Evolutionary conservation across 2,888 invertebrate species (phyloP).

Genomic region (Gibbula magus): DNA sequence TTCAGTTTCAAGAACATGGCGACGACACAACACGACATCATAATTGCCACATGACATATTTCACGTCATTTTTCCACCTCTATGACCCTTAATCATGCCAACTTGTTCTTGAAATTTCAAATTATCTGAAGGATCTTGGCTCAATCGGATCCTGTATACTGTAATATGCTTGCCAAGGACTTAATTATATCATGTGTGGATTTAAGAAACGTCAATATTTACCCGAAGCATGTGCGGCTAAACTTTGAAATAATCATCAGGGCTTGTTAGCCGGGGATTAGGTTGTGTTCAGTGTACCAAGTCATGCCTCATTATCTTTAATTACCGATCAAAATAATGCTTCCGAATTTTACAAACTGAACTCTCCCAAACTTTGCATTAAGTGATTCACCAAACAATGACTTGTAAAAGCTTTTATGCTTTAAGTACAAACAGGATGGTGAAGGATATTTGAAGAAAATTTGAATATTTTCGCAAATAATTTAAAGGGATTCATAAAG

Average conservation of each 20-base stretch:
- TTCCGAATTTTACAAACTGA: too few relatives aligned
- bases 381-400: too few relatives aligned
- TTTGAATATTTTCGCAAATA: too few relatives aligned
- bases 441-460: too few relatives aligned
- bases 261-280: too few relatives aligned
- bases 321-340: too few relatives aligned
- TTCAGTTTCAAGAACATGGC: neutral
- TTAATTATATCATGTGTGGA: conserved; percentile 5
- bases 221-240: neutral
- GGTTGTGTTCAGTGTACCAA: too few relatives aligned
- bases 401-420: too few relatives aligned
- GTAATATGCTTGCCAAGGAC: neutral
- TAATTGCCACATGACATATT: conserved; percentile 11
- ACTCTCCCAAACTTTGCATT: too few relatives aligned
- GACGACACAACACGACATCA: neutral
- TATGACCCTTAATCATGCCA: neutral
- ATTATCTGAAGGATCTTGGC: neutral
- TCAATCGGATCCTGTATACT: neutral
- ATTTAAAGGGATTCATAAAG: too few relatives aligned
- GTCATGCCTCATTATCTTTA: too few relatives aligned
- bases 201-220: conserved; percentile 18
- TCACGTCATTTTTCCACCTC: neutral
- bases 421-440: too few relatives aligned
- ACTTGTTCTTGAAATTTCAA: conserved; percentile 18
- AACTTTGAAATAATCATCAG: neutral